Base-by-base conservation (phyloP, 2,797 vertebrate species). In the Acestrorhynchus altus region DNA sequence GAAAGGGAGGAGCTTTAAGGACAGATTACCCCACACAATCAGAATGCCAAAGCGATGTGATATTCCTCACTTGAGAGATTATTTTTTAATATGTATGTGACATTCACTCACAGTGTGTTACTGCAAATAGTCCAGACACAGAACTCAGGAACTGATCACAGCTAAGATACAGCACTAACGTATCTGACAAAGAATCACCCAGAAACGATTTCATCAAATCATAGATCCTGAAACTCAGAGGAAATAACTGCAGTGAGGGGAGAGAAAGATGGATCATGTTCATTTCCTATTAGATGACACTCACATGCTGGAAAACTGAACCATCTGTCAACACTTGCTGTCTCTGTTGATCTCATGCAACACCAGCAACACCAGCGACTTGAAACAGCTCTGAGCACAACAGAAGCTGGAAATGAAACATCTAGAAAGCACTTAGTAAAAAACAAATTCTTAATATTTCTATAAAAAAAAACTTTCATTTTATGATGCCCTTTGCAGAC, bases 191-290 rank as follows among this genome's bases (percentile, higher is more conserved):
- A 57, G 39, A 65, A 40, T 15, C 12, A 52, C 15, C 31, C 47
- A 59, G 63, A 69, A 74, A 74, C 59, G 11, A 61, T 49, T 74
- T 31, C 20, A 66, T 40, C 11, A 47, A 69, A 68, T 74, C 42
- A 49, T 4, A 64, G 39, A 46, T 72, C 26, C 39, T 64, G 49
- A 77, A 35, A 56, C 57, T 54, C 56, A 18, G 22, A 42, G 61
- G 57, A 26, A 74, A 69, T 63, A 57, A 61, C 13, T 72, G 79
- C 63, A 69, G 47, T 20, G 22, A 66, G 28, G 12, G 28, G 54
- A 60, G 47, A 69, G 64, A 35, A 76, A 81, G 75, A 77, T 78
- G 72, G 57, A 81, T 81, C 22, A 59, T 56, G 70, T 64, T 78
- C 31, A 65, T 73, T 74, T 64, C 44, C 49, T 57, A 39, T 28